Conservation (phyloP, 2,113 vertebrate species). For the Neodontobutis hainanensis region DNA sequence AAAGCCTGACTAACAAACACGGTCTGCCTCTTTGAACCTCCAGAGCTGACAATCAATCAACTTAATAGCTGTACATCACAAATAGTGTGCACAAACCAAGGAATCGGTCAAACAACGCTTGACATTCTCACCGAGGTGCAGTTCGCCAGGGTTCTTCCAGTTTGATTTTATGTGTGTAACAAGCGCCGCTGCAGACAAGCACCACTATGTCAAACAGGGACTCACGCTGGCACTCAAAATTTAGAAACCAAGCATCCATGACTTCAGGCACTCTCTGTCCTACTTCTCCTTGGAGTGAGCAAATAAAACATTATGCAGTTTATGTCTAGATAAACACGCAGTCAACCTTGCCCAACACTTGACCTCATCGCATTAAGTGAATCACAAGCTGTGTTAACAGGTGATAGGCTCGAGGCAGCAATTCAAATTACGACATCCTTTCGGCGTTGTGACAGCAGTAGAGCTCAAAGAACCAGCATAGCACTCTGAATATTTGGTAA, state of each 20-base stretch:
- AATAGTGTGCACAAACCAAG: conserved; percentile 21
- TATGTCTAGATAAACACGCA: conserved; percentile 31
- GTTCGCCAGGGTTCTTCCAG: conserved; percentile 6
- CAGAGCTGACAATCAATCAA: conserved; percentile 62
- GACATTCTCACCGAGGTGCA: neutral
- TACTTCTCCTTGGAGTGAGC: conserved; percentile 63
- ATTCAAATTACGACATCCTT: neutral
- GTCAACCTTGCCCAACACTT: conserved; percentile 26
- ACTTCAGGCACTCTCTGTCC: conserved; percentile 71
- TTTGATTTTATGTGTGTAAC: conserved; percentile 34
- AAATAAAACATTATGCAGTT: conserved; percentile 50
- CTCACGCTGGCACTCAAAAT: conserved; percentile 39
- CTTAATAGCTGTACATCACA: conserved; percentile 31
- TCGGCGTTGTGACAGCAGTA: neutral
- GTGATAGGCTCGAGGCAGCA: neutral
- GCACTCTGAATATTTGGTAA: neutral
- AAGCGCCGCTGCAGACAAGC: conserved; percentile 36
- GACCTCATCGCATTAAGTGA: conserved; percentile 7
- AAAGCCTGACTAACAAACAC: conserved; percentile 69
- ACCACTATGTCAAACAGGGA: conserved; percentile 46
- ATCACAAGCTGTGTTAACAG: neutral
- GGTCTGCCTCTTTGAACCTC: conserved; percentile 42
- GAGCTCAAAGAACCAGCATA: neutral
- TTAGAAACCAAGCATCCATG: conserved; percentile 54
- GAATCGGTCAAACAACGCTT: neutral